Evolutionary conservation across 2,113 vertebrate species (phyloP).

Genomic region (Callionymus lyra): DNA sequence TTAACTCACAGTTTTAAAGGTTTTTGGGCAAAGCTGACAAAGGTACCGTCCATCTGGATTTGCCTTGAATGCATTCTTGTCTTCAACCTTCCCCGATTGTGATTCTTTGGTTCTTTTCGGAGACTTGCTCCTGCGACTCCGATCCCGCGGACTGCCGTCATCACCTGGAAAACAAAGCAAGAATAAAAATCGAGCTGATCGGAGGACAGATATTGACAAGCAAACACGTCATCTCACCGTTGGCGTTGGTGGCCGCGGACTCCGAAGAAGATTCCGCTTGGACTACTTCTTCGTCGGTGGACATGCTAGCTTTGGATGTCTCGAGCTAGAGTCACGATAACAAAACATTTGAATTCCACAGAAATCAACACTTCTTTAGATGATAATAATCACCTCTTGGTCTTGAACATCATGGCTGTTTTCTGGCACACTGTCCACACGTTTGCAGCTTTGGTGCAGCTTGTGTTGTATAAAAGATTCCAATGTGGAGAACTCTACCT

Average conservation of each 20-base stretch:
- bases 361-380: background rate
- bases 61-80: constrained; percentile 71
- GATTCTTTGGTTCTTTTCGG: constrained; percentile 27
- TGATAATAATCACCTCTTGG: constrained; percentile 41
- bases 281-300: no score
- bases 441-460: constrained; percentile 78
- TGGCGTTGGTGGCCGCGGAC: no score
- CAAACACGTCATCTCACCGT: background rate
- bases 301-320: no score
- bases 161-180: constrained; percentile 26
- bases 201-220: background rate
- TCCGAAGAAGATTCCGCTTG: no score
- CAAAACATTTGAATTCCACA: background rate
- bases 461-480: constrained; percentile 95
- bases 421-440: constrained; percentile 19
- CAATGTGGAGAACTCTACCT: constrained; percentile 84
- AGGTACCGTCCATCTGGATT: constrained; percentile 82
- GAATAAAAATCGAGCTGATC: no score
- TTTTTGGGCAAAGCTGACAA: constrained; percentile 86
- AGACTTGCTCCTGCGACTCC: constrained; percentile 51
- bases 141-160: constrained; percentile 32
- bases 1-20: constrained; percentile 86
- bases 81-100: constrained; percentile 49
- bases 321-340: no score
- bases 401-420: constrained; percentile 40